Evolutionary conservation across 1,140 invertebrate species (phyloP).

Genomic region (Samia ricini): DNA sequence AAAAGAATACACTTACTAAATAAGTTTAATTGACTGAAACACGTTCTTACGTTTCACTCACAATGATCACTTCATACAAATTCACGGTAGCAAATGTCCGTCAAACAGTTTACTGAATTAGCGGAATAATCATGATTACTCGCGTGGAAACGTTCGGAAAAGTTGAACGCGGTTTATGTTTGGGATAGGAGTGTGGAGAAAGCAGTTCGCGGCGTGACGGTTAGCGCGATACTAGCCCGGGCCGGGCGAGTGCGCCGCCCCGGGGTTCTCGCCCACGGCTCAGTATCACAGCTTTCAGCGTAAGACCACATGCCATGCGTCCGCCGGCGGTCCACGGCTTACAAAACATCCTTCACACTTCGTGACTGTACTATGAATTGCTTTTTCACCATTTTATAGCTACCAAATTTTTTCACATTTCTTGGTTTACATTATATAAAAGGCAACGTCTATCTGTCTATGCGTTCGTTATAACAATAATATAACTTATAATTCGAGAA

Average conservation of each 20-base stretch:
- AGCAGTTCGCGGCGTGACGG: constrained; percentile 23
- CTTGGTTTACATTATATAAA: neutral
- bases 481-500: too few species aligned
- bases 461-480: too few species aligned
- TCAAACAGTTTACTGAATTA: constrained; percentile 1
- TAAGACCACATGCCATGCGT: neutral
- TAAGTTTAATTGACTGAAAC: neutral
- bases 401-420: neutral
- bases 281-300: constrained; percentile 7
- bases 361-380: neutral
- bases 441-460: too few species aligned
- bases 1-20: neutral
- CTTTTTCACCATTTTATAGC: neutral
- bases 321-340: neutral
- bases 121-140: constrained; percentile 16
- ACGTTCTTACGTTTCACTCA: neutral
- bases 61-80: neutral
- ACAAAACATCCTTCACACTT: constrained; percentile 8
- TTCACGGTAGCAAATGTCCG: constrained; percentile 1
- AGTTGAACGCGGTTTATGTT: constrained; percentile 15
- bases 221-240: constrained; percentile 26
- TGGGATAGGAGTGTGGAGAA: constrained; percentile 3
- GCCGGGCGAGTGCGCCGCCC: constrained; percentile 22
- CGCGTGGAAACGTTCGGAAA: constrained; percentile 31
- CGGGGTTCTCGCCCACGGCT: constrained; percentile 12